Base-by-base conservation (phyloP, 2,888 invertebrate genomes). In the Papilio elwesi region DNA sequence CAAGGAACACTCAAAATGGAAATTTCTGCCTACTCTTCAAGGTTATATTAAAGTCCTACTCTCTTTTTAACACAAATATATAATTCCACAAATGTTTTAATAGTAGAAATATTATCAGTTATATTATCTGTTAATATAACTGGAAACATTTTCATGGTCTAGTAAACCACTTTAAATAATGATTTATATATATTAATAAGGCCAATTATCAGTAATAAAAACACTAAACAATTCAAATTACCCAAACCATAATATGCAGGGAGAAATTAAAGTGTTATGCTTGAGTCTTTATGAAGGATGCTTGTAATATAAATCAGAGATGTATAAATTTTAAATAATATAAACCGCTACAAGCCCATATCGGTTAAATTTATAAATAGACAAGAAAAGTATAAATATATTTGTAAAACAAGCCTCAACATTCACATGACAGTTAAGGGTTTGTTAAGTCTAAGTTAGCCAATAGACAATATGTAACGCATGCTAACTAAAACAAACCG, bases 401-500 rank as follows among this genome's bases (percentile, higher is more conserved):
- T 52, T 49, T 64, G 13, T 64, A 49, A 49, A 48, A 48, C 16
- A 66, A 66, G 65, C 66, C 59, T 66, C 66, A 15, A 63, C 51
- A 71, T 15, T 71, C 57, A 49, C 59, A 16, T 63, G 38, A 63
- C 12, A 26, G 36, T 73, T 73, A 68, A 68, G 43, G 52, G 59
- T 66, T 74, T 76, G 76, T 75, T 77, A 73, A 52, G 26, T 75
- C 78, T 81, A 81, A 83, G 85, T 87, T 88, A 87, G 86, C 89
- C 88, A 87, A 87, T 83, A 82, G 86, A 88, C 92, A 90, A 92
- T 87, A 88, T 85, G 16, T 51, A 87, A 85, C 83, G 86, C 92
- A 91, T 92, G 92, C 92, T 85, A 80, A 80, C 83, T 86, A 83
- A 79, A 81, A 93, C 93, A 90, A 93, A 94, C 94, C 94, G 94